A percentile compares a stretch with the other conserved stretches of the same genome.
Evolutionary conservation across 2,888 invertebrate genomes (phyloP).

Genomic region (Zaprionus lineosus): DNA sequence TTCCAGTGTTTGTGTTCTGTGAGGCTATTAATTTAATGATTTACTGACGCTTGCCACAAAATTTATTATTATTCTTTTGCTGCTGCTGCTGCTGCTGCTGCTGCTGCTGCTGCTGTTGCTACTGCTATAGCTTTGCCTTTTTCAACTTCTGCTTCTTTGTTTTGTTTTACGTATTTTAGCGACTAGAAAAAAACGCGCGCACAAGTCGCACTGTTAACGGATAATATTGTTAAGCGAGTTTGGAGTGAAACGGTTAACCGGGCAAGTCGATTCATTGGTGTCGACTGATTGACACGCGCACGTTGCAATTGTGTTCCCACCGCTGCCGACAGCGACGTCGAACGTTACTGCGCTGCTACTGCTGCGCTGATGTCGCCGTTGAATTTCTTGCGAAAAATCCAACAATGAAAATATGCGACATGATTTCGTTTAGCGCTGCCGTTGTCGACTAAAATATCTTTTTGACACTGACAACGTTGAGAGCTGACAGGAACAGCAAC

Average conservation of each 20-base stretch:
- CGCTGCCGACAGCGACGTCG: constrained; percentile 45
- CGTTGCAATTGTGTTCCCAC: constrained; percentile 42
- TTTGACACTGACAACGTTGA: constrained; percentile 83
- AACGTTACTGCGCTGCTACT: constrained; percentile 41
- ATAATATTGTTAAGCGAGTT: background rate
- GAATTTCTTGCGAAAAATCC: constrained; percentile 65
- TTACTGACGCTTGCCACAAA: constrained; percentile 71
- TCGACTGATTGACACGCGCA: constrained; percentile 56
- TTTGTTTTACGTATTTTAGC: constrained; percentile 11
- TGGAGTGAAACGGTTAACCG: constrained; percentile 35
- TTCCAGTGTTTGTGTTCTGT: constrained; percentile 26
- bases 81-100: constrained; percentile 2
- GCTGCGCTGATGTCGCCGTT: constrained; percentile 33
- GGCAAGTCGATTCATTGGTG: constrained; percentile 42
- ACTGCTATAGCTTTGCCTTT: too few relatives aligned
- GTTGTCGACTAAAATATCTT: constrained; percentile 83
- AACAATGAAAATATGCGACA: constrained; percentile 75
- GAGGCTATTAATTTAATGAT: constrained; percentile 76
- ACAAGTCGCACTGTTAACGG: constrained; percentile 13
- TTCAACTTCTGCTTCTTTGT: constrained; percentile 13
- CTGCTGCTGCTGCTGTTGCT: constrained; percentile 4
- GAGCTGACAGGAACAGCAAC: constrained; percentile 73
- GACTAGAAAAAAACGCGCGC: constrained; percentile 47
- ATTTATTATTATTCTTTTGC: constrained; percentile 58
- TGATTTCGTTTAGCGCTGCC: constrained; percentile 82